A percentile compares a stretch with the other conserved stretches of the same genome.
phyloP scores from a whole-genome alignment of 2,888 invertebrate genomes.

The Synanthedon myopaeformis region DNA sequence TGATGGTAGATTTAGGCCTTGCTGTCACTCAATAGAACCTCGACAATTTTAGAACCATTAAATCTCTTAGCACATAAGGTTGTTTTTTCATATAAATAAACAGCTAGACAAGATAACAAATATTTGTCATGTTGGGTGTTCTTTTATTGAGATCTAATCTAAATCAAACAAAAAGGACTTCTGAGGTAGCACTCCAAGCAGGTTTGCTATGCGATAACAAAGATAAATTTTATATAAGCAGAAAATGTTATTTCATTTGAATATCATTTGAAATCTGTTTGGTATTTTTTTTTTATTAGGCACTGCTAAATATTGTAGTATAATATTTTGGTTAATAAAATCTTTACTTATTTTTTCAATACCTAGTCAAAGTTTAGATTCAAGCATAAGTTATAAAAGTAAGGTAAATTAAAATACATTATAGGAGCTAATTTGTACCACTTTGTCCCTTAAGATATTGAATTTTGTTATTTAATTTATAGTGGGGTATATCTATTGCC shows the following conservation, averaged over 20 bases:
- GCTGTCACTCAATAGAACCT: constrained; percentile 37
- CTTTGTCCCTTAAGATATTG: constrained; percentile 25
- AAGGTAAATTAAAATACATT: not conserved
- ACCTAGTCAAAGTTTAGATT: too few relatives aligned
- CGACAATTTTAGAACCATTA: not conserved
- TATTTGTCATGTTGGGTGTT: constrained; percentile 28
- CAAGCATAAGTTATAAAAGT: too few relatives aligned
- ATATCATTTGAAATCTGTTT: too few relatives aligned
- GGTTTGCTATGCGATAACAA: constrained; percentile 44
- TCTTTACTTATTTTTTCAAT: too few relatives aligned
- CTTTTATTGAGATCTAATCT: constrained; percentile 41
- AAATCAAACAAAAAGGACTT: constrained; percentile 35
- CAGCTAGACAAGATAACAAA: not conserved
- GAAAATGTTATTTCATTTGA: too few relatives aligned
- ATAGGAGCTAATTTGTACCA: constrained; percentile 25
- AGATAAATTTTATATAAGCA: too few relatives aligned
- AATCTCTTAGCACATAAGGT: not conserved
- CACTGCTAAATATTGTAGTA: too few relatives aligned
- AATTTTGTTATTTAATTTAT: constrained; percentile 45
- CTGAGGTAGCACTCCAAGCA: constrained; percentile 49
- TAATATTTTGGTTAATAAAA: too few relatives aligned
- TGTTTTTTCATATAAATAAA: not conserved
- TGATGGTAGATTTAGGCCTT: constrained; percentile 56
- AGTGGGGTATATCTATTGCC: constrained; percentile 28
- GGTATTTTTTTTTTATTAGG: too few relatives aligned